Evolutionary conservation across 2,797 vertebrate genomes (phyloP), one percentile per base, ranked within the genome.

Genomic region (Mustela erminea): DNA sequence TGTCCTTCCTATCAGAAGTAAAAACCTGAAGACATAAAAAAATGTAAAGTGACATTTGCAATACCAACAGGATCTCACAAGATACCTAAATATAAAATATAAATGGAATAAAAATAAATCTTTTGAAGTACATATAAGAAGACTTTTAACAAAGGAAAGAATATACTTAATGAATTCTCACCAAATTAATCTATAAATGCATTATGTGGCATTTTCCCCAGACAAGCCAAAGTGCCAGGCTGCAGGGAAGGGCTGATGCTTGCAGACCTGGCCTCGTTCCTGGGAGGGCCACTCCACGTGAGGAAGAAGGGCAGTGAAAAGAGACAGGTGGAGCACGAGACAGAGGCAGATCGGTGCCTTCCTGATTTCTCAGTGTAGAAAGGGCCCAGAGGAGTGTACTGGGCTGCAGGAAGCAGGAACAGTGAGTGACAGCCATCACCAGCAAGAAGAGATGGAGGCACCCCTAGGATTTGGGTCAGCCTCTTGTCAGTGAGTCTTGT

Each of bases 71-170:
- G 78, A 88, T 20, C 5, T 52, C 32, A 12, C 38, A 58, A 66
- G 43, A 49, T 41, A 77, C 27, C 4, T 70, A 82, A 72, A 38
- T 52, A 82, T 93, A 90, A 62, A 72, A 52, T 27, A 78, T 52
- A 93, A 74, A 49, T 35, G 38, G 32, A 38, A 96, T n/a, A 29
- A 96, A 89, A 96, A 88, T 41, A 66, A 38, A 49, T 68, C 54
- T 62, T 84, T 68, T 85, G 56, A 75, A 86, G 25, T 41, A 41
- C 21, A 77, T 38, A 7, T 38, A 93, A 74, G 81, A 91, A 38
- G 54, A 74, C 21, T 64, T 84, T 54, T 35, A 52, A 72, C 49
- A 62, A 27, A 58, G 15, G 80, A 54, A 84, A 70, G n/a, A 23
- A 0, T 23, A 46, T 18, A 35, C 17, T 38, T 9, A 56, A 38